These are phyloP conservation scores for Sceliomorpha sp. DNA, from an alignment of 2,888 invertebrate genomes.

Conservation along the genomic window DNA sequence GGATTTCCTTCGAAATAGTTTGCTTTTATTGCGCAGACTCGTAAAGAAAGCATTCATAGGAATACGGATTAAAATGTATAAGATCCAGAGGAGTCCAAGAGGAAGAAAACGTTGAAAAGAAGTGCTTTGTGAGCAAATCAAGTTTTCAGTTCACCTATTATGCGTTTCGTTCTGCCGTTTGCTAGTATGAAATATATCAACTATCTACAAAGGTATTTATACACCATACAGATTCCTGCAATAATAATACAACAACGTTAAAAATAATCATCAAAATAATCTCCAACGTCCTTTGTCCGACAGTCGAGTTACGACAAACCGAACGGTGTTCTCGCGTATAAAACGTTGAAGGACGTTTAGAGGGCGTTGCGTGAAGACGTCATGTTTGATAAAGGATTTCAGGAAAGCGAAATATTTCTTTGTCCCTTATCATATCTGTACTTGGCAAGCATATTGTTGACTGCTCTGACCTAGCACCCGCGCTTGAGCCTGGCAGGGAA, in stretches of 20 bases:
- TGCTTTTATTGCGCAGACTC: constrained; percentile 40
- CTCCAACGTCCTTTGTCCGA: no score
- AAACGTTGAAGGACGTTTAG: no score
- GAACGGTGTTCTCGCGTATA: no score
- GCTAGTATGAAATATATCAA: no score
- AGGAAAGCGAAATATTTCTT: constrained; percentile 28
- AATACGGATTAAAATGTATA: constrained; percentile 38
- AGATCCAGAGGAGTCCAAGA: no score
- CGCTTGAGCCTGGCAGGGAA: constrained; percentile 36
- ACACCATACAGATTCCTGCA: no score
- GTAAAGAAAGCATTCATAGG: constrained; percentile 36
- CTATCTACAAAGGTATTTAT: no score
- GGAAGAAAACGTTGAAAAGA: constrained; percentile 23
- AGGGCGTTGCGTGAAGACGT: not conserved
- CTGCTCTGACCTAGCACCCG: constrained; percentile 36
- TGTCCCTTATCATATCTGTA: constrained; percentile 29
- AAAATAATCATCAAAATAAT: no score
- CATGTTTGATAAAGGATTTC: not conserved
- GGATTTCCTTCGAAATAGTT: constrained; percentile 31
- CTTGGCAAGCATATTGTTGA: constrained; percentile 39
- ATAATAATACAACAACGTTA: no score
- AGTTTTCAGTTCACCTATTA: constrained; percentile 33
- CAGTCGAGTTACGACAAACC: no score
- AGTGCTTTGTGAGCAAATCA: constrained; percentile 29
- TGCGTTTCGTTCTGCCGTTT: no score